Base-by-base conservation (phyloP, 2,113 vertebrate genomes). In the Dipodomys stephensi region DNA sequence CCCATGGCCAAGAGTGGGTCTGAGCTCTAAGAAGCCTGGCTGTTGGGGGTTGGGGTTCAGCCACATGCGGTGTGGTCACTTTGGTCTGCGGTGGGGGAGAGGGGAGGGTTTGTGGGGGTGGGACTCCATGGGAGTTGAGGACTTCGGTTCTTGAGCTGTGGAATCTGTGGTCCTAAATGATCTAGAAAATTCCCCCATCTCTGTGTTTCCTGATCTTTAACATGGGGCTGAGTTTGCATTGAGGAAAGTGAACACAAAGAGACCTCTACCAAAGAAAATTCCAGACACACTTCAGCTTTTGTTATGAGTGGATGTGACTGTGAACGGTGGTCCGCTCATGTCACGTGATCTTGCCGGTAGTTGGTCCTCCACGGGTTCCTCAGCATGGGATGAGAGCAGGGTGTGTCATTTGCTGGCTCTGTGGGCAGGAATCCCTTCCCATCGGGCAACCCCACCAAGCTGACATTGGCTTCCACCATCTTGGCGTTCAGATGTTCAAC, bases 261-360 rank as follows among this genome's bases (percentile, higher is more conserved):
- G 64, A 32, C 15, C n/a, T 22, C 39, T 2, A 27, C 10, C 62
- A 20, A 57, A 88, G 64, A 16, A 25, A 68, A 27, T 25, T 10
- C 62, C 22, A 27, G 35, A 25, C 53, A 28, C 22, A 1, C 49
- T 32, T 49, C 46, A 11, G 28, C 28, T 65, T 72, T 44, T 46
- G 9, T 60, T 44, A 60, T 7, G 76, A 67, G 16, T 3, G 19
- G 35, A 18, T 60, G 27, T 27, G 4, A 22, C 7, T 7, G 1
- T 10, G 39, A 19, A 1, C 30, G 1, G 22, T 20, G 46, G 25
- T 25, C n/a, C 39, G 53, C 27, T 49, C 1, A 6, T 2, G n/a
- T 3, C 1, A 0, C 1, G 0, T 27, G 23, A 1, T 35, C 22
- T 68, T 46, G 16, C 2, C 39, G 0, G n/a, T 10, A 2, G 15